Percentiles rank a stretch among this genome's conserved stretches.
These are phyloP conservation scores for Bos javanicus DNA, from an alignment of 2,113 vertebrate species.

Conservation along the genomic window DNA sequence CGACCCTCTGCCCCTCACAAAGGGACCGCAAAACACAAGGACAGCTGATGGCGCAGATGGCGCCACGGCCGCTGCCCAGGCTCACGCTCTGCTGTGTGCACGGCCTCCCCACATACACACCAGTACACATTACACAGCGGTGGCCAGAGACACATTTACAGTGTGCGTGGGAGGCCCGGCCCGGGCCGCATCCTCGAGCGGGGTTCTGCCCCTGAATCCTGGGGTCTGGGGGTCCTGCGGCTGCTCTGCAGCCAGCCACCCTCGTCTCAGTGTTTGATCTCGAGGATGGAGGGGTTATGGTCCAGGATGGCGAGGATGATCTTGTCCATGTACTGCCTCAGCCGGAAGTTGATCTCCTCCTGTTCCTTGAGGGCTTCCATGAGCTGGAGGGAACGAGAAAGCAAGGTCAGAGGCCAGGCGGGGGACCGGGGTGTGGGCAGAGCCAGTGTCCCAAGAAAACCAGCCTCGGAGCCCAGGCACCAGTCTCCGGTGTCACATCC, in stretches of 20 bases:
- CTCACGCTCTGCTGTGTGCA: neutral
- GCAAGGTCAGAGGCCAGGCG: neutral
- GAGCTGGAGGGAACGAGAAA: slow-evolving; percentile 83
- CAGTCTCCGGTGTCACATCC: neutral
- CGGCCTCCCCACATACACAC: slow-evolving; percentile 58
- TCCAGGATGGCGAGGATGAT: slow-evolving; percentile 97
- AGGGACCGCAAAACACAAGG: slow-evolving; percentile 77
- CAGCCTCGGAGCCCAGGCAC: neutral
- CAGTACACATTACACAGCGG: slow-evolving; percentile 43
- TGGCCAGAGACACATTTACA: slow-evolving; percentile 79
- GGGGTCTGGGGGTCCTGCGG: neutral
- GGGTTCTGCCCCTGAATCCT: slow-evolving; percentile 51
- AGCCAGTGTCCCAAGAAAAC: neutral
- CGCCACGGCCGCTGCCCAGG: slow-evolving; percentile 57
- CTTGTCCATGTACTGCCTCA: slow-evolving; percentile 99
- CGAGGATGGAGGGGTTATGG: slow-evolving; percentile 97
- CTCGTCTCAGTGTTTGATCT: slow-evolving; percentile 92
- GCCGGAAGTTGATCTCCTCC: slow-evolving; percentile 95
- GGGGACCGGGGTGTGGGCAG: neutral
- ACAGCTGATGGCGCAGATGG: slow-evolving; percentile 47
- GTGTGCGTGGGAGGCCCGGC: slow-evolving; percentile 72
- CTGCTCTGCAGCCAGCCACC: slow-evolving; percentile 11
- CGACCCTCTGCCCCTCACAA: neutral
- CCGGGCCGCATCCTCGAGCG: slow-evolving; percentile 54
- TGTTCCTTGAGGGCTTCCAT: slow-evolving; percentile 98